A percentile compares a stretch with the other conserved stretches of the same genome.
These are phyloP conservation scores for Bovichtus diacanthus DNA, from an alignment of 2,797 vertebrate species.

Conservation along the genomic window DNA sequence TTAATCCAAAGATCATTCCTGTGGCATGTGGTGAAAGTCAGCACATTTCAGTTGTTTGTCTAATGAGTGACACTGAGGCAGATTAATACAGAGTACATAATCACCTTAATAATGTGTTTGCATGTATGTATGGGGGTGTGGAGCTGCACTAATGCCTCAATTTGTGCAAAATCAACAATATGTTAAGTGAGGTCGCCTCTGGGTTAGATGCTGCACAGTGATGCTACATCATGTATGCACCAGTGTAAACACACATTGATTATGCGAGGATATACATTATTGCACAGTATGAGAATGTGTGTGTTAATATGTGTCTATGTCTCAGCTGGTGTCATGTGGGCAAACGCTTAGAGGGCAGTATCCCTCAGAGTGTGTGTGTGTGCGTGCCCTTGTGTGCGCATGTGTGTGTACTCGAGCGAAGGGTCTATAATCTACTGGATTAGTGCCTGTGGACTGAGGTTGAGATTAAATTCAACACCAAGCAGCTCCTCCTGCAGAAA, in stretches of 20 bases:
- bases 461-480: conserved; percentile 69
- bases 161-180: conserved; percentile 19
- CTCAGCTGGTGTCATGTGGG: conserved; percentile 45
- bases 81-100: conserved; percentile 50
- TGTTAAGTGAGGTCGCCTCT: conserved; percentile 33
- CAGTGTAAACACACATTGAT: not conserved
- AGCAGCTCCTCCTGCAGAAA: conserved; percentile 33
- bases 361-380: conserved; percentile 25
- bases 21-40: conserved; percentile 60
- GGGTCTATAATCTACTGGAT: conserved; percentile 72
- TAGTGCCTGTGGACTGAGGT: conserved; percentile 68
- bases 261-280: not conserved
- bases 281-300: conserved; percentile 1
- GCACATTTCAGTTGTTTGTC: conserved; percentile 62
- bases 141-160: not conserved
- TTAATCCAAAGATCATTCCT: conserved; percentile 56
- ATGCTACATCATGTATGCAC: conserved; percentile 4
- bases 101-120: conserved; percentile 25
- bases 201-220: conserved; percentile 36
- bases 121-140: not conserved
- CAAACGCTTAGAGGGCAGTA: conserved; percentile 21
- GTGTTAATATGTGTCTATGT: conserved; percentile 6
- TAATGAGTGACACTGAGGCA: conserved; percentile 46
- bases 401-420: conserved; percentile 6
- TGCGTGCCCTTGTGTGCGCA: conserved; percentile 13